Evolutionary conservation across 2,113 vertebrate species (phyloP).

Genomic region (Gambusia holbrooki): DNA sequence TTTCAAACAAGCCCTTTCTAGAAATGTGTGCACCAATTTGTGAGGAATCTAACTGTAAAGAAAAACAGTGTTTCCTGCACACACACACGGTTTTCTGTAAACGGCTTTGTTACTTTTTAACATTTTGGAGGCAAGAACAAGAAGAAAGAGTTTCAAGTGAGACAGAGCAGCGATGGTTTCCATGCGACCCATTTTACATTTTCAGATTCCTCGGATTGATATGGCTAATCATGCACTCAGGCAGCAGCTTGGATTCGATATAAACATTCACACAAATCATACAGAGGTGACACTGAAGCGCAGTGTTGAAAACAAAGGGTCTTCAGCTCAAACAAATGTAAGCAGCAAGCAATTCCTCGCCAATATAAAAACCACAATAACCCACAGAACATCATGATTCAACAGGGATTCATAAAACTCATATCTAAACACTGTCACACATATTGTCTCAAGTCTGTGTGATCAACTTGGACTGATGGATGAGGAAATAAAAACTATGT

Average conservation of each 20-base stretch:
- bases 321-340: not conserved
- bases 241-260: not conserved
- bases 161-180: not conserved
- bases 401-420: not conserved
- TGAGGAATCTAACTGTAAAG: too few species aligned
- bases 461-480: not conserved
- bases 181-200: not conserved
- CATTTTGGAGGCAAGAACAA: not conserved
- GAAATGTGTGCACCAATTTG: too few species aligned
- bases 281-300: not conserved
- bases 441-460: not conserved
- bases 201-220: not conserved
- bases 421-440: not conserved
- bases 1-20: too few species aligned
- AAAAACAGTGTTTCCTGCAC: too few species aligned
- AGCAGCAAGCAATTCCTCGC: not conserved
- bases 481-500: not conserved
- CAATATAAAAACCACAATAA: not conserved
- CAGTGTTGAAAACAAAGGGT: not conserved
- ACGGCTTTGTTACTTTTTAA: too few species aligned
- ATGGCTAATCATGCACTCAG: not conserved
- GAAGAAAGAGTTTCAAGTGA: not conserved
- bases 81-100: too few species aligned
- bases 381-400: not conserved
- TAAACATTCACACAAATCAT: not conserved